phyloP scores from a whole-genome alignment of 1,140 invertebrate species.

The Bactericera cockerelli region DNA sequence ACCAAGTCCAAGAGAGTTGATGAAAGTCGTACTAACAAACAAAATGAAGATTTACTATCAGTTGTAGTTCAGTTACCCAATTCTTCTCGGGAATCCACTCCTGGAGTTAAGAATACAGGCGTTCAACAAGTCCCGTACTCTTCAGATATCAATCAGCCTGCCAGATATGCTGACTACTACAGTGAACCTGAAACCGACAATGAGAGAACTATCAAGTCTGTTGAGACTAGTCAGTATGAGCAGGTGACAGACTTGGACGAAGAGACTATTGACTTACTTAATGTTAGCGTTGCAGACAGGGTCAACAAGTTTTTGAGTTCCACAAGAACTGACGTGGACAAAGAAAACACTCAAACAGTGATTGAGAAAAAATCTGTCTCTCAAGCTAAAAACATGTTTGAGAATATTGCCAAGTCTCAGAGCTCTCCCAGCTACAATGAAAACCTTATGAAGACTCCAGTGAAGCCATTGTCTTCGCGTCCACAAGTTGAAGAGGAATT shows the following conservation, averaged over 20 bases:
- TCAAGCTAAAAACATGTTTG: conserved; percentile 41
- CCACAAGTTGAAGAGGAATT: background rate
- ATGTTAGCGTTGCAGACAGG: conserved; percentile 36
- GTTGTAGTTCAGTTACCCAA: conserved; percentile 47
- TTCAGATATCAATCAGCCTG: conserved; percentile 8
- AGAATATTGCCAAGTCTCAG: conserved; percentile 36
- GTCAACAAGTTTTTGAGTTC: conserved; percentile 34
- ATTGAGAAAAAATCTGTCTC: conserved; percentile 9
- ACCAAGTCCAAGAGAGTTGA: conserved; percentile 19
- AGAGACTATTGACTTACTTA: conserved; percentile 25
- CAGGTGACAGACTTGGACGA: conserved; percentile 26
- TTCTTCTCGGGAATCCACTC: conserved; percentile 51
- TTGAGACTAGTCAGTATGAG: conserved; percentile 30
- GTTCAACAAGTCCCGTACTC: background rate
- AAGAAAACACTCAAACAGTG: background rate
- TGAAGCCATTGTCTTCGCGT: background rate
- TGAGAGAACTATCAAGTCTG: conserved; percentile 27
- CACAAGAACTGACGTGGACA: conserved; percentile 34
- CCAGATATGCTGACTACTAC: conserved; percentile 47
- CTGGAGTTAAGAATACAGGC: conserved; percentile 22
- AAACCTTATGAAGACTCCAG: background rate
- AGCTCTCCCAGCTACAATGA: conserved; percentile 11
- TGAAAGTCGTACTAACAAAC: conserved; percentile 11
- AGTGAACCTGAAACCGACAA: conserved; percentile 49
- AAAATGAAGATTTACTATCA: conserved; percentile 15